Evolutionary conservation across 2,888 invertebrate genomes (phyloP).

Genomic region (Pyrochroa serraticornis): DNA sequence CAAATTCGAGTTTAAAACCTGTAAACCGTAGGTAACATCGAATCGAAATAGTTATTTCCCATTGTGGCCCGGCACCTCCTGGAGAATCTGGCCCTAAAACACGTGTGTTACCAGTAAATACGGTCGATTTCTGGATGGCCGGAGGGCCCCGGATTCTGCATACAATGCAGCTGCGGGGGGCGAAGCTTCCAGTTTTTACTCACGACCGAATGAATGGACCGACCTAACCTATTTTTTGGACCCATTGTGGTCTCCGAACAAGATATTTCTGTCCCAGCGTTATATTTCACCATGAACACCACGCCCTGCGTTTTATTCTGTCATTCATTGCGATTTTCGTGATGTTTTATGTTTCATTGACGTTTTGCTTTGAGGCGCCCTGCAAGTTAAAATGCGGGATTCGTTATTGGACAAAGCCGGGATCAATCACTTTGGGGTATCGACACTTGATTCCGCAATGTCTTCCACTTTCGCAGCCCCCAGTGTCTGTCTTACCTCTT

Average conservation of each 20-base stretch:
- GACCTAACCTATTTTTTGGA: slow-evolving; percentile 54
- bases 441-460: slow-evolving; percentile 1
- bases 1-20: slow-evolving; percentile 44
- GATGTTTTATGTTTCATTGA: slow-evolving; percentile 44
- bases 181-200: slow-evolving; percentile 58
- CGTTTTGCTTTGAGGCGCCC: slow-evolving; percentile 13
- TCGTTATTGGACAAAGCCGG: not conserved
- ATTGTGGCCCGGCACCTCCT: no score
- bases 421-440: not conserved
- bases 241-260: slow-evolving; percentile 54
- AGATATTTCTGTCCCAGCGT: slow-evolving; percentile 57
- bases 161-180: slow-evolving; percentile 55
- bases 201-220: slow-evolving; percentile 54
- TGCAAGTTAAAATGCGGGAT: not conserved
- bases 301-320: slow-evolving; percentile 55
- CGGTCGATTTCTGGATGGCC: slow-evolving; percentile 32
- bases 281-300: slow-evolving; percentile 55
- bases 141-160: slow-evolving; percentile 37
- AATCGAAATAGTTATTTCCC: slow-evolving; percentile 28
- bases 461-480: not conserved
- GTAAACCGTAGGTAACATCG: slow-evolving; percentile 41
- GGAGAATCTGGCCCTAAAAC: slow-evolving; percentile 18
- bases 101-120: slow-evolving; percentile 38
- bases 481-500: not conserved
- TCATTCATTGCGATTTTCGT: slow-evolving; percentile 52